phyloP scores from a whole-genome alignment of 2,113 vertebrate species.

The Mormoops blainvillei region DNA sequence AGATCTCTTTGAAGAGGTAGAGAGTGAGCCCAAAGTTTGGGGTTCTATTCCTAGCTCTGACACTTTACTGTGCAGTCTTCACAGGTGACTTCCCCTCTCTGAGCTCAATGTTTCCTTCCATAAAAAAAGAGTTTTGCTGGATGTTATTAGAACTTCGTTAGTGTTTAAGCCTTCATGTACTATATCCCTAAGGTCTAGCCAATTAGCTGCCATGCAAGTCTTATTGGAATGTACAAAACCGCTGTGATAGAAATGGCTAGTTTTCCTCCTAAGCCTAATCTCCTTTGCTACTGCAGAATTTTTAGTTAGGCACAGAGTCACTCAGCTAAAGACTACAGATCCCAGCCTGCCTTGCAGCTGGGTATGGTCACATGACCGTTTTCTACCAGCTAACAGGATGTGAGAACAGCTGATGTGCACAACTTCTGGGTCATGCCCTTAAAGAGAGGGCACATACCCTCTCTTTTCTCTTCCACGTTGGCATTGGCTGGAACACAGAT shows the following conservation, averaged over 20 bases:
- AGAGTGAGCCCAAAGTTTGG: not conserved
- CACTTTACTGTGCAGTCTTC: not conserved
- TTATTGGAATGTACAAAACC: not conserved
- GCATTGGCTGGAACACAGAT: not conserved
- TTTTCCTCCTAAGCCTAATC: not conserved
- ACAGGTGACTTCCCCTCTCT: not conserved
- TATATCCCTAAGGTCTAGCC: not conserved
- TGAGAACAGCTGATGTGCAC: not conserved
- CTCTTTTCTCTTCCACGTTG: not conserved
- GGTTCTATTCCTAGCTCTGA: not conserved
- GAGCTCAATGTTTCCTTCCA: not conserved
- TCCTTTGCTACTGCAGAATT: not conserved
- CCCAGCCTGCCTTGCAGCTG: constrained; percentile 25
- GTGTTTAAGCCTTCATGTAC: not conserved
- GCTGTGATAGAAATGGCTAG: not conserved
- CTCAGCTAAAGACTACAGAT: constrained; percentile 31
- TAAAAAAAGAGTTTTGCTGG: not conserved
- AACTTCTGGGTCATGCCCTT: not conserved
- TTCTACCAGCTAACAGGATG: not conserved
- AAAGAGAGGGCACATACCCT: not conserved
- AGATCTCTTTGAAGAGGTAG: not conserved
- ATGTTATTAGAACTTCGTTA: not conserved
- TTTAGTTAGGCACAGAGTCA: not conserved
- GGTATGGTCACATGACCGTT: not conserved
- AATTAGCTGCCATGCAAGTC: not conserved